A percentile compares a stretch with the other conserved stretches of the same genome.
Conservation (phyloP, 2,113 vertebrate genomes). For the Neodon shergylaensis region DNA sequence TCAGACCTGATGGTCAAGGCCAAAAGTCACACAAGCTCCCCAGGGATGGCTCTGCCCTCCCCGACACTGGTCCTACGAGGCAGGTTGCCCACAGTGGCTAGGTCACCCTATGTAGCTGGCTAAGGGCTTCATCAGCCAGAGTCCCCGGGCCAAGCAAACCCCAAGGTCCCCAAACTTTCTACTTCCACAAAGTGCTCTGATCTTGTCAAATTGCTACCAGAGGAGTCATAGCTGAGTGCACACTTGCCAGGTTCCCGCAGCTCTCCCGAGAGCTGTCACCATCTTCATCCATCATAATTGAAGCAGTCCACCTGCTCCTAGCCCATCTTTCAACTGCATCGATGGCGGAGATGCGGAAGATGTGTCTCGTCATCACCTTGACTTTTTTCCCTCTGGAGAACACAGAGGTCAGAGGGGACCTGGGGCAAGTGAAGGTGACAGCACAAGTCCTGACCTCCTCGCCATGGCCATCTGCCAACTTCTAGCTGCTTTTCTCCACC, state of each 20-base stretch:
- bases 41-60: not conserved
- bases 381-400: conserved; percentile 64
- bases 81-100: not conserved
- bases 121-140: conserved; percentile 18
- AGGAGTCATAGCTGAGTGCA: conserved; percentile 76
- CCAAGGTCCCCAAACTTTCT: conserved; percentile 72
- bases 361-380: conserved; percentile 71
- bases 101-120: not conserved
- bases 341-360: conserved; percentile 70
- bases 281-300: conserved; percentile 73
- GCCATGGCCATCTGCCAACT: not conserved
- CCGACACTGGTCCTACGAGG: not conserved
- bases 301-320: conserved; percentile 80
- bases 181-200: conserved; percentile 69
- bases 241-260: conserved; percentile 55
- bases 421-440: conserved; percentile 1
- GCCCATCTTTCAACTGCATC: conserved; percentile 69
- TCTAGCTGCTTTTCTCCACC: not conserved
- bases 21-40: not conserved
- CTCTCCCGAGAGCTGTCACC: conserved; percentile 78
- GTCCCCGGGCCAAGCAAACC: conserved; percentile 65
- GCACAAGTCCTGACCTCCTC: not conserved
- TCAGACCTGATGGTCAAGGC: not conserved
- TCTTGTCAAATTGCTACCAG: conserved; percentile 78
- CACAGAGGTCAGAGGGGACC: conserved; percentile 65